phyloP scores from a whole-genome alignment of 2,113 vertebrate genomes.

The Labeo catla region DNA sequence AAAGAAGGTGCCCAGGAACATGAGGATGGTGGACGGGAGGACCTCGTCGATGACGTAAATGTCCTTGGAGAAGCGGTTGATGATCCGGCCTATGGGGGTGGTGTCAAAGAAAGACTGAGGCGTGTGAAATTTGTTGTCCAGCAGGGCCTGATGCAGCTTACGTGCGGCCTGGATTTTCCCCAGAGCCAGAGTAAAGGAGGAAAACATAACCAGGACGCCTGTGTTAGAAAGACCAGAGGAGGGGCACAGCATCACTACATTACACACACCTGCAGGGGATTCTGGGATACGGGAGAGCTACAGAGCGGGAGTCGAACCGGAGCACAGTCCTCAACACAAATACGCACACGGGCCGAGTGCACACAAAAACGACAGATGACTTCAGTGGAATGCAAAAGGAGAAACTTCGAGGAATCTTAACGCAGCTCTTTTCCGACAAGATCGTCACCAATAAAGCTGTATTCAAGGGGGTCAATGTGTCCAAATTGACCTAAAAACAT shows the following conservation, averaged over 20 bases:
- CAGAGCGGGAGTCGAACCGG: background rate
- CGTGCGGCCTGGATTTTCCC: slow-evolving; percentile 84
- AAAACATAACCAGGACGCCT: slow-evolving; percentile 88
- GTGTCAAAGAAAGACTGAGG: slow-evolving; percentile 96
- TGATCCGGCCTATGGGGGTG: slow-evolving; percentile 90
- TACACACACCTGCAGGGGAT: slow-evolving; percentile 30
- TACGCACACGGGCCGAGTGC: background rate
- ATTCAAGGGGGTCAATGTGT: no score
- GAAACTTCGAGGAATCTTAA: background rate
- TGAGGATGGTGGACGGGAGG: slow-evolving; percentile 83
- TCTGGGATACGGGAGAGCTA: background rate
- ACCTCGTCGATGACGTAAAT: slow-evolving; percentile 89
- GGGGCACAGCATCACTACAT: slow-evolving; percentile 45
- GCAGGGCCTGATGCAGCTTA: slow-evolving; percentile 81
- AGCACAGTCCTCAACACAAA: slow-evolving; percentile 19
- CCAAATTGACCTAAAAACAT: no score
- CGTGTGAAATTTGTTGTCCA: slow-evolving; percentile 89
- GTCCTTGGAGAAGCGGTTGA: slow-evolving; percentile 98
- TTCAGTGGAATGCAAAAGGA: background rate
- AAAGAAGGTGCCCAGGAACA: slow-evolving; percentile 86
- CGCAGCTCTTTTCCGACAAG: background rate
- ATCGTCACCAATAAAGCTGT: no score
- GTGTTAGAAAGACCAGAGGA: slow-evolving; percentile 56
- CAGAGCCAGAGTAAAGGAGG: slow-evolving; percentile 85
- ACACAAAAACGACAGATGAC: background rate